phyloP scores from a whole-genome alignment of 1,140 invertebrate genomes.

The Hypsibius dujardini region DNA sequence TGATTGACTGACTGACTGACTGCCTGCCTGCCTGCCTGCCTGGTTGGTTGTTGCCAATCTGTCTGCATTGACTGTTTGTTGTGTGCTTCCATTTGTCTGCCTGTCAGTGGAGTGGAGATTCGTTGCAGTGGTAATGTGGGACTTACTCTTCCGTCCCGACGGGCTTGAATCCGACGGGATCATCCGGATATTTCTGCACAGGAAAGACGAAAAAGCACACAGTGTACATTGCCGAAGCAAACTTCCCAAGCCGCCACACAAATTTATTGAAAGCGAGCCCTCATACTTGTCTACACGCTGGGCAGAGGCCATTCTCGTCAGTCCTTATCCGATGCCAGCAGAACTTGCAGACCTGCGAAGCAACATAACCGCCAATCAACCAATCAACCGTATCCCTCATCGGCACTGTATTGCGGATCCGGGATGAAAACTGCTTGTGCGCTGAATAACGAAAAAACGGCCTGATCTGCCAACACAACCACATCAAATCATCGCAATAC shows the following conservation, averaged over 20 bases:
- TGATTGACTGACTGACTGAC: too few species aligned
- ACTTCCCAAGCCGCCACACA: constrained; percentile 18
- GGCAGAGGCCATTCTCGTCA: constrained; percentile 95
- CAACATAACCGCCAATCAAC: constrained; percentile 15
- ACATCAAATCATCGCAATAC: too few species aligned
- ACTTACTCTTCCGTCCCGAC: constrained; percentile 67
- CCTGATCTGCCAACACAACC: too few species aligned
- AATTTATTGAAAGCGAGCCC: constrained; percentile 17
- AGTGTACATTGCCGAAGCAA: too few species aligned
- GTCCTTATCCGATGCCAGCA: constrained; percentile 98
- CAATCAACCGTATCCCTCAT: background rate
- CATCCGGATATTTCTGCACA: constrained; percentile 64
- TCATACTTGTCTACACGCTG: constrained; percentile 81
- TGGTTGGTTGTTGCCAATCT: too few species aligned
- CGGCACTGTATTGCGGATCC: too few species aligned
- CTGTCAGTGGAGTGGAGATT: too few species aligned
- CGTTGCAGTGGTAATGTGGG: background rate
- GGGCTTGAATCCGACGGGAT: constrained; percentile 94
- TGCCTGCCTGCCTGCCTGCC: too few species aligned
- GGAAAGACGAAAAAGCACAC: constrained; percentile 15
- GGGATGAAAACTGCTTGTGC: too few species aligned
- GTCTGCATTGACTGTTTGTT: too few species aligned
- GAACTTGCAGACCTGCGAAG: constrained; percentile 81
- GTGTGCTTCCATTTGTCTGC: too few species aligned
- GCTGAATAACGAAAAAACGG: too few species aligned